Percentiles rank a stretch among this genome's conserved stretches.
These are phyloP conservation scores for Agrilus biguttatus DNA, from an alignment of 2,888 invertebrate genomes.

Conservation along the genomic window DNA sequence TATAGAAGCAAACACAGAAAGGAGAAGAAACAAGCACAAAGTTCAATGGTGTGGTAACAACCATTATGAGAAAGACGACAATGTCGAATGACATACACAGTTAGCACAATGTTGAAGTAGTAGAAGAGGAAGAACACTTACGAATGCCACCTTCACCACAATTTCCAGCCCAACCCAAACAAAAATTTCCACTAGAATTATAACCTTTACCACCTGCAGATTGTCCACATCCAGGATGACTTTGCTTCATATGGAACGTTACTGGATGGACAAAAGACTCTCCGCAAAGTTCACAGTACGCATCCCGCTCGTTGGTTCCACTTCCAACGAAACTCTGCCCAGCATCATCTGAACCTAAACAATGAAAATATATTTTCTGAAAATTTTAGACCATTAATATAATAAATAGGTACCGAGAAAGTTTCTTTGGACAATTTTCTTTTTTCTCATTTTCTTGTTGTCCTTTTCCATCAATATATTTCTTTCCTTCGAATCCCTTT, in stretches of 20 bases:
- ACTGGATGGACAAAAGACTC: slow-evolving; percentile 63
- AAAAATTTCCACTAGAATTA: slow-evolving; percentile 79
- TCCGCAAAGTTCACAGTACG: slow-evolving; percentile 76
- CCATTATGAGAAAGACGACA: neutral
- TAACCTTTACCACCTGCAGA: slow-evolving; percentile 80
- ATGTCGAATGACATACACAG: neutral
- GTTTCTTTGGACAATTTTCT: slow-evolving; percentile 35
- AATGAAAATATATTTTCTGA: neutral
- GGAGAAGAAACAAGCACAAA: neutral
- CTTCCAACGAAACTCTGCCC: slow-evolving; percentile 21
- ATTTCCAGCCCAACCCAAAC: slow-evolving; percentile 77
- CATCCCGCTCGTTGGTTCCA: slow-evolving; percentile 17
- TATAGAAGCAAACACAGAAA: neutral
- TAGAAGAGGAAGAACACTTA: slow-evolving; percentile 19
- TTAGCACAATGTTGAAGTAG: neutral
- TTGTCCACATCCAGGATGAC: slow-evolving; percentile 83
- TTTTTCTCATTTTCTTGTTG: slow-evolving; percentile 41
- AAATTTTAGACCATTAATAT: neutral
- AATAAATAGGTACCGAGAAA: slow-evolving; percentile 20
- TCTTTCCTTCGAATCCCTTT: slow-evolving; percentile 29
- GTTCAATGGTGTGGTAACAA: neutral
- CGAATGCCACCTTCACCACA: slow-evolving; percentile 77
- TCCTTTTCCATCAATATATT: slow-evolving; percentile 28
- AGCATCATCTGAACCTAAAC: slow-evolving; percentile 22
- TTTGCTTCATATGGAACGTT: slow-evolving; percentile 80